Evolutionary conservation across 35 echinoderm and acorn worm species (phyloP).

Genomic region (Lytechinus variegatus): DNA sequence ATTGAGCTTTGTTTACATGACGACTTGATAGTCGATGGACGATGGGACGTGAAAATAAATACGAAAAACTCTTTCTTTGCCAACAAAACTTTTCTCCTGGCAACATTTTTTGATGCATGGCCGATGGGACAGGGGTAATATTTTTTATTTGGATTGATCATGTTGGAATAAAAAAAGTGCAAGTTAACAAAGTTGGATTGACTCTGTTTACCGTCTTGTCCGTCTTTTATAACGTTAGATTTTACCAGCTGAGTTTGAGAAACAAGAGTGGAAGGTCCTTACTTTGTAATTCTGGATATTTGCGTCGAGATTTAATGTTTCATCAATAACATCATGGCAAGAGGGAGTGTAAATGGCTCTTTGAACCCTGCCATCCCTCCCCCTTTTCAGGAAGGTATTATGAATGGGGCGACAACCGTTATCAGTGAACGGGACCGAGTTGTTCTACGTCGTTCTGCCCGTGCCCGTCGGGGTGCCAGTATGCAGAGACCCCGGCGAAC

Average conservation of each 20-base stretch:
- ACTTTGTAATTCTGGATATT: background rate
- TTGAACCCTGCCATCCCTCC: background rate
- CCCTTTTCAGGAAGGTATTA: slow-evolving; percentile 30
- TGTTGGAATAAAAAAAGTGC: background rate
- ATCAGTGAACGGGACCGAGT: slow-evolving; percentile 56
- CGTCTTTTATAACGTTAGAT: too few relatives aligned
- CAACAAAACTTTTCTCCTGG: background rate
- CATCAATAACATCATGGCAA: slow-evolving; percentile 20
- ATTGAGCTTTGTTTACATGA: background rate
- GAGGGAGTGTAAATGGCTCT: slow-evolving; percentile 37
- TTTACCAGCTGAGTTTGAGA: background rate
- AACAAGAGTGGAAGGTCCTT: too few relatives aligned
- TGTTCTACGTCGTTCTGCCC: slow-evolving; percentile 40
- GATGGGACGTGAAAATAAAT: background rate
- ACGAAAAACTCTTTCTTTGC: background rate
- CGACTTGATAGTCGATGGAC: background rate
- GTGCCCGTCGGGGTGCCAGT: slow-evolving; percentile 37
- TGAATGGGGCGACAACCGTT: slow-evolving; percentile 7
- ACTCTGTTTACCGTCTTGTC: too few relatives aligned
- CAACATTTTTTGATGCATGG: background rate
- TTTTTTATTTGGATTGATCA: background rate
- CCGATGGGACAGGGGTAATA: background rate
- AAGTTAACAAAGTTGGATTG: background rate
- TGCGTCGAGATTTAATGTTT: background rate
- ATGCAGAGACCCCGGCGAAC: slow-evolving; percentile 47